Base-by-base conservation (phyloP, 2,888 invertebrate genomes). In the Conchocele bisecta region DNA sequence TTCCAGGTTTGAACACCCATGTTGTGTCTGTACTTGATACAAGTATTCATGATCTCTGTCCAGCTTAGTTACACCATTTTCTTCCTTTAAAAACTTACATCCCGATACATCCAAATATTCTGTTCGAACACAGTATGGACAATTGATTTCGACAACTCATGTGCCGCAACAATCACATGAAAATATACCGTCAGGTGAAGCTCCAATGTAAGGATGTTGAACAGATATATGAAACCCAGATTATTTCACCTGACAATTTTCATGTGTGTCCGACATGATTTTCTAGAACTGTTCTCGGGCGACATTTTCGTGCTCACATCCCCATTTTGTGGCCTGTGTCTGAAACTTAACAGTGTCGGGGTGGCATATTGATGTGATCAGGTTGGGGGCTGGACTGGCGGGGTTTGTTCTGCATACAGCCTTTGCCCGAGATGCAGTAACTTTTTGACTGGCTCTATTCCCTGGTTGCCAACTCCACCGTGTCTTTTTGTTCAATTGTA, bases 101-200 rank as follows among this genome's bases (percentile, higher is more conserved):
- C 9, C 58, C 1, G 58, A 44, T 13, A 44, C 65, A 20, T 1
- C 53, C 5, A 61, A 37, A 15, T 20, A 22, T 13, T 2, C 29
- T 22, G 51, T 50, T 41, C 56, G 41, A 17, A 28, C 26, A 7
- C 37, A 53, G 20, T 37, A 74, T 6, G 68, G 74, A 41, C 61
- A 74, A 29, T 74, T 74, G 11, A 71, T 31, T 35, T 72, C 68
- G 11, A 65, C 41, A 44, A 35, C 29, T 11, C 33, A 41, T 24
- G n/a, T 11, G 0, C 72, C 69, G 56, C 79, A 75, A 24, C 73
- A 75, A 39, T 70, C 75, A 66, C 73, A 75, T 7, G 56, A 20
- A 7, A 57, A 63, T n/a, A 67, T 46, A 1, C 68, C 58, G 58
- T 78, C 78, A 28, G 78, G 71, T 17, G 64, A 73, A 9, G 79